Evolutionary conservation across 1,140 invertebrate genomes (phyloP).

Genomic region (Armadillidium nasatum): DNA sequence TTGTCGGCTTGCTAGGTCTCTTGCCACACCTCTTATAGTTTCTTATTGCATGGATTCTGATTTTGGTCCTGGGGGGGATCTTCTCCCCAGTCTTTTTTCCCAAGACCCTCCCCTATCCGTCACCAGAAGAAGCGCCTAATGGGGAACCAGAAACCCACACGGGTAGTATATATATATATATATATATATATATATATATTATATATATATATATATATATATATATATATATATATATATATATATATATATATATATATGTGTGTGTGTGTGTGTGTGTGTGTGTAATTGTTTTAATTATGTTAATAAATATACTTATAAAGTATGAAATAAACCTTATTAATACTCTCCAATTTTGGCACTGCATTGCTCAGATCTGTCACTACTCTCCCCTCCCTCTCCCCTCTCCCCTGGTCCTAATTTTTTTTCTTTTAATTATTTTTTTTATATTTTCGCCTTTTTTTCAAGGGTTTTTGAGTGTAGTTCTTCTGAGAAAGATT

Average conservation of each 20-base stretch:
- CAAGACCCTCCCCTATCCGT: too few relatives aligned
- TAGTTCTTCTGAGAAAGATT: too few relatives aligned
- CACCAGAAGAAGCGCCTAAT: too few relatives aligned
- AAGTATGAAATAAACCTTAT: not conserved
- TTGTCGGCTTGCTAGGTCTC: too few relatives aligned
- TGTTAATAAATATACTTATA: not conserved
- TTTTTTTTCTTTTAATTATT: too few relatives aligned
- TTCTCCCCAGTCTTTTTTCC: too few relatives aligned
- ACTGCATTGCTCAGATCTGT: not conserved
- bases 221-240: conserved; percentile 11
- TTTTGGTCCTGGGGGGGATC: too few relatives aligned
- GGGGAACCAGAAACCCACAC: too few relatives aligned
- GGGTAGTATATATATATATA: not conserved
- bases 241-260: conserved; percentile 8
- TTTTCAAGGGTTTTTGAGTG: too few relatives aligned
- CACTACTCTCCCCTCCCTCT: not conserved
- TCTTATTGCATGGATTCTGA: too few relatives aligned
- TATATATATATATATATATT: not conserved
- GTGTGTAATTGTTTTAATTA: not conserved
- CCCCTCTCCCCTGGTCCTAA: not conserved
- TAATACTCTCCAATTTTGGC: not conserved
- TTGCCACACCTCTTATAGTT: too few relatives aligned
- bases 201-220: conserved; percentile 2
- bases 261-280: not conserved
- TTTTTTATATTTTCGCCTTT: too few relatives aligned